Evolutionary conservation across 2,888 invertebrate genomes (phyloP).

Genomic region (Esperia sulphurella): DNA sequence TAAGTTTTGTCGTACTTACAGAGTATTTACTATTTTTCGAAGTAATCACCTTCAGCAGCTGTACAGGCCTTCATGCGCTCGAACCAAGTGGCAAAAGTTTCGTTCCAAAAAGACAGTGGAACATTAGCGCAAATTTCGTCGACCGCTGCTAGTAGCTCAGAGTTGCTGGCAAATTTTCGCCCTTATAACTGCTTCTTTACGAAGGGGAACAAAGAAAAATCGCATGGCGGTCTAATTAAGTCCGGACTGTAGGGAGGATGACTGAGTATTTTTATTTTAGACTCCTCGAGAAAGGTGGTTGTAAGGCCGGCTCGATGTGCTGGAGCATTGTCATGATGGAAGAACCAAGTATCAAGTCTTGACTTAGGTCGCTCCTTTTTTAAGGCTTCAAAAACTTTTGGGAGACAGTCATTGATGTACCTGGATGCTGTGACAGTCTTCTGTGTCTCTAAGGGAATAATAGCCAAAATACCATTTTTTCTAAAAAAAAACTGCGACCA

Average conservation of each 20-base stretch:
- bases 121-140: neutral
- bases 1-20: too few species aligned
- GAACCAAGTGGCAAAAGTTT: neutral
- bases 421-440: too few species aligned
- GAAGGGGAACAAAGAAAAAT: neutral
- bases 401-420: too few species aligned
- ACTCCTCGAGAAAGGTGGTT: neutral
- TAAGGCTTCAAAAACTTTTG: too few species aligned
- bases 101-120: neutral
- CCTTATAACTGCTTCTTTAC: neutral
- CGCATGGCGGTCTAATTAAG: neutral
- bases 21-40: too few species aligned
- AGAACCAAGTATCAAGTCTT: too few species aligned
- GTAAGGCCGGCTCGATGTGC: neutral
- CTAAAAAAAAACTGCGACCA: too few species aligned
- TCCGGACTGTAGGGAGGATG: neutral
- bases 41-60: too few species aligned
- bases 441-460: too few species aligned
- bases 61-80: neutral
- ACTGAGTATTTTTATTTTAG: neutral
- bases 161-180: neutral
- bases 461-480: too few species aligned
- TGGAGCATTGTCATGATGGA: neutral
- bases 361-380: too few species aligned
- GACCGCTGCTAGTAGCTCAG: neutral